phyloP scores from a whole-genome alignment of 1,140 invertebrate species.

The Dysdera silvatica region DNA sequence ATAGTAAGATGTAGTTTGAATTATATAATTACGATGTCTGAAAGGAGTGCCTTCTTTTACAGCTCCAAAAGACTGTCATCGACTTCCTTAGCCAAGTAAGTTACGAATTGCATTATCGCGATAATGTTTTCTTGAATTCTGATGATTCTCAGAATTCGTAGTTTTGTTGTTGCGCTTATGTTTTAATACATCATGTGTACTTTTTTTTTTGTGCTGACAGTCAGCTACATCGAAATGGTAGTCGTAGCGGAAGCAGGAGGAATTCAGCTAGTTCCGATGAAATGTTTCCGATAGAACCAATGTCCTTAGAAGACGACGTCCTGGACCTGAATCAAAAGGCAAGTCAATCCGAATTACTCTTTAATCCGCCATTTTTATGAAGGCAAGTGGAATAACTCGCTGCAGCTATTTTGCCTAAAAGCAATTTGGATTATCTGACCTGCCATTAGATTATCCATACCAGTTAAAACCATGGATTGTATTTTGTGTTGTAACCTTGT shows the following conservation, averaged over 20 bases:
- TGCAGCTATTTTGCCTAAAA: too few relatives aligned
- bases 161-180: conserved; percentile 7
- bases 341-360: conserved; percentile 38
- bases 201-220: conserved; percentile 38
- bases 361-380: conserved; percentile 6
- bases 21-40: too few relatives aligned
- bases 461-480: too few relatives aligned
- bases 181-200: background rate
- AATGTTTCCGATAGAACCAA: conserved; percentile 70
- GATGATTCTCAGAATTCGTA: too few relatives aligned
- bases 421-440: too few relatives aligned
- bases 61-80: conserved; percentile 59
- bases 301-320: conserved; percentile 80
- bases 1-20: too few relatives aligned
- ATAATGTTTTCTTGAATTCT: too few relatives aligned
- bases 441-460: too few relatives aligned
- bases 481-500: too few relatives aligned
- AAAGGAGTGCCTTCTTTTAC: too few relatives aligned
- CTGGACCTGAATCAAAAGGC: conserved; percentile 83
- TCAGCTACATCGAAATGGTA: conserved; percentile 61
- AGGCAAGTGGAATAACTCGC: conserved; percentile 48
- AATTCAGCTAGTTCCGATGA: conserved; percentile 81
- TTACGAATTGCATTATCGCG: too few relatives aligned
- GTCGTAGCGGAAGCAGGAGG: conserved; percentile 61
- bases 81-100: conserved; percentile 73